Base-by-base conservation (phyloP, 2,888 invertebrate genomes). In the Microctonus hyperodae region DNA sequence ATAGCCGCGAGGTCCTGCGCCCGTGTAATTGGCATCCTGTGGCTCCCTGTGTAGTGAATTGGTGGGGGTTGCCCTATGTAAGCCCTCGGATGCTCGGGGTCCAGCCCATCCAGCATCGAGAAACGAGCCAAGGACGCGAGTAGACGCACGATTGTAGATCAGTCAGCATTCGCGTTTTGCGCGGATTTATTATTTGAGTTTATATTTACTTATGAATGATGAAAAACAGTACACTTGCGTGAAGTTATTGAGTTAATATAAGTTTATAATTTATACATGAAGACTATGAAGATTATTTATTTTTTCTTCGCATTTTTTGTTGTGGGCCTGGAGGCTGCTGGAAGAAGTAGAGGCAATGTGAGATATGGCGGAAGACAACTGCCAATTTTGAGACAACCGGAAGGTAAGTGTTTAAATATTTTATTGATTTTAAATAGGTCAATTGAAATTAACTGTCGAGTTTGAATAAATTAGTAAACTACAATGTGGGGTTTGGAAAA, bases 51-150 rank as follows among this genome's bases (percentile, higher is more conserved):
- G 70, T 69, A 68, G 61, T 51, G 61, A 60, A 16, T 68, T 81
- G 81, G 83, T 83, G 83, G 83, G 83, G 83, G 76, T 63, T 72
- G 82, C 81, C 83, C 83, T 83, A 83, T 83, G 83, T 83, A 83
- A 83, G 81, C 83, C 82, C 82, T 82, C 80, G 79, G 76, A 77
- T 79, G 74, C 74, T 72, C 78, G 74, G 77, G 83, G 82, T 82
- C 81, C 83, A 82, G 81, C 77, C 78, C 83, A 83, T 83, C 82
- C 82, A 82, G 82, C 82, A 81, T 82, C 82, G 78, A 76, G 78
- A 80, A 79, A 78, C 77, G 76, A 78, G 68, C 73, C 78, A 80
- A 80, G 78, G 80, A 78, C 78, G 59, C 53, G 66, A 61, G 63
- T 57, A 64, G 64, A 64, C 67, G n/a, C 64, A 67, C 33, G 65